A percentile compares a stretch with the other conserved stretches of the same genome.
Evolutionary conservation across 2,888 invertebrate species (phyloP).

Genomic region (Lasioglossum villosulum): DNA sequence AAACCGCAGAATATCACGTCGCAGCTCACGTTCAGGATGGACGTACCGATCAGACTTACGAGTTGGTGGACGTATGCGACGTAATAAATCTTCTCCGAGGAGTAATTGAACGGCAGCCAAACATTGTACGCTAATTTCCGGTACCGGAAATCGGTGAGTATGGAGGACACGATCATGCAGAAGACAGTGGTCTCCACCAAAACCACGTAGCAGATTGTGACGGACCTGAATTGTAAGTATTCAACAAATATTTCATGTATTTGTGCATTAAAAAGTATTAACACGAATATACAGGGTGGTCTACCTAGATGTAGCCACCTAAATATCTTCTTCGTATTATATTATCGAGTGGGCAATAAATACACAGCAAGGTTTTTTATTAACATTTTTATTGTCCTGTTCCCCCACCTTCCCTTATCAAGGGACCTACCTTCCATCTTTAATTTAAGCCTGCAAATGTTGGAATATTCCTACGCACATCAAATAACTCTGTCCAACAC

Average conservation of each 20-base stretch:
- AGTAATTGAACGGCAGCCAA: conserved; percentile 66
- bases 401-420: too few relatives aligned
- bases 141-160: conserved; percentile 32
- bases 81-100: conserved; percentile 46
- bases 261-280: background rate
- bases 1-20: conserved; percentile 73
- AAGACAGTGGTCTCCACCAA: conserved; percentile 50
- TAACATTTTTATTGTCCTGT: too few relatives aligned
- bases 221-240: conserved; percentile 33
- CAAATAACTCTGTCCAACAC: too few relatives aligned
- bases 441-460: too few relatives aligned
- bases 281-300: too few relatives aligned
- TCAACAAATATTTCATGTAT: background rate
- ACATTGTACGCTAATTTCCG: conserved; percentile 44
- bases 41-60: conserved; percentile 51
- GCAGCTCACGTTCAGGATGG: conserved; percentile 69
- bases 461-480: background rate
- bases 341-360: too few relatives aligned
- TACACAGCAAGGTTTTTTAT: too few relatives aligned
- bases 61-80: conserved; percentile 64
- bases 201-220: conserved; percentile 44
- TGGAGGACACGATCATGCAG: conserved; percentile 40
- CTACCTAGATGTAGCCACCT: too few relatives aligned
- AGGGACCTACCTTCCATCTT: too few relatives aligned
- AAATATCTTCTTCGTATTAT: too few relatives aligned